Evolutionary conservation across 2,797 vertebrate species (phyloP).

Genomic region (Acestrorhynchus altus): DNA sequence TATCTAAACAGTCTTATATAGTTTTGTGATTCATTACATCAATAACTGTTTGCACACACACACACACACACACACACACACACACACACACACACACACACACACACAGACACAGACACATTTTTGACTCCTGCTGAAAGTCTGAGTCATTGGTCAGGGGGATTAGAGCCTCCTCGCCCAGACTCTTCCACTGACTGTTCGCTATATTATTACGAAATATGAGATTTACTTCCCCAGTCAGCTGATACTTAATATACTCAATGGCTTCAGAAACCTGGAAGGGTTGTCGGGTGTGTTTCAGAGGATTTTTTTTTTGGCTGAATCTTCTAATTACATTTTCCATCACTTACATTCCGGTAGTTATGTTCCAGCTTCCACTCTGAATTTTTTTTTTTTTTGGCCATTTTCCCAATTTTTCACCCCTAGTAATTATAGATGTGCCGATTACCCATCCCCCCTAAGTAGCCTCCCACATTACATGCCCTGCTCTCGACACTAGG

Average conservation of each 20-base stretch:
- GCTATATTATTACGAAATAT: constrained; percentile 56
- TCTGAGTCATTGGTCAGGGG: constrained; percentile 38
- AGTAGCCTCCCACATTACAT: too few species aligned
- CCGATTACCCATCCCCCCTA: too few species aligned
- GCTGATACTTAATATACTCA: constrained; percentile 67
- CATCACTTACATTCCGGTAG: background rate
- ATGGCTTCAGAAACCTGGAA: constrained; percentile 51
- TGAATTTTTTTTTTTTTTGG: background rate
- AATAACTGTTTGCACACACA: too few species aligned
- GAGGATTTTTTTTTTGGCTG: constrained; percentile 9
- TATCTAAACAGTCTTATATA: too few species aligned
- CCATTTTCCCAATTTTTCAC: too few species aligned
- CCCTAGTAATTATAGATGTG: too few species aligned
- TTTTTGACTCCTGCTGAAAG: background rate
- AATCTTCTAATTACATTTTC: constrained; percentile 39
- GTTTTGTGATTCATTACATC: too few species aligned
- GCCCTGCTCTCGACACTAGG: too few species aligned
- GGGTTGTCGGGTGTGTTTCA: constrained; percentile 46
- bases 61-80: too few species aligned
- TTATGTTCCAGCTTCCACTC: background rate
- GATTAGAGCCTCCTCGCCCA: constrained; percentile 30
- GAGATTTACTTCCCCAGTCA: constrained; percentile 65
- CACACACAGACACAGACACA: too few species aligned
- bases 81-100: too few species aligned
- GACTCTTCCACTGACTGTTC: background rate